These are phyloP conservation scores for Dioctria linearis DNA, from an alignment of 2,888 invertebrate genomes.

Conservation along the genomic window DNA sequence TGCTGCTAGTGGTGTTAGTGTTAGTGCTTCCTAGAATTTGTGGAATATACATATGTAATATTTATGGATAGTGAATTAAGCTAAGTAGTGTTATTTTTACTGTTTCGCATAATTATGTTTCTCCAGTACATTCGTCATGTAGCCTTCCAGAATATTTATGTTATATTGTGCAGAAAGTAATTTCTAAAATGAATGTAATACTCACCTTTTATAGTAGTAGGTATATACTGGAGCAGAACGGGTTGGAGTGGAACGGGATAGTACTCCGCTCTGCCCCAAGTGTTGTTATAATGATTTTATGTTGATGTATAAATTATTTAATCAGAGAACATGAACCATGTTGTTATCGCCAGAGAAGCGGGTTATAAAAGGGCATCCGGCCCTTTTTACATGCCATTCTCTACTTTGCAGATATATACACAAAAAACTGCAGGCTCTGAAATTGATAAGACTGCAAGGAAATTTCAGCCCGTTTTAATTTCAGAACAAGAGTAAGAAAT, in stretches of 20 bases:
- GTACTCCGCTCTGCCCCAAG: neutral
- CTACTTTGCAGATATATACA: neutral
- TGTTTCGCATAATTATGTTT: neutral
- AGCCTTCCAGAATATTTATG: neutral
- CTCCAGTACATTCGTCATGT: neutral
- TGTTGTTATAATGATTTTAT: neutral
- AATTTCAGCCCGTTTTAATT: too few relatives aligned
- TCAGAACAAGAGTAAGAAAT: too few relatives aligned
- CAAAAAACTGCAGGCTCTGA: neutral
- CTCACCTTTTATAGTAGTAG: neutral
- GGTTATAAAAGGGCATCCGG: neutral
- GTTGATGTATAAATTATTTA: neutral
- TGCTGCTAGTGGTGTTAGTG: too few relatives aligned
- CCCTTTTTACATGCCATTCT: neutral
- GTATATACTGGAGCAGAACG: neutral
- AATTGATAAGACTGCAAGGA: too few relatives aligned
- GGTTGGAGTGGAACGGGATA: neutral
- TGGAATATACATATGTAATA: neutral
- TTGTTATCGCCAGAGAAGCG: neutral
- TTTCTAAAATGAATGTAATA: neutral
- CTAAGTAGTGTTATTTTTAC: neutral
- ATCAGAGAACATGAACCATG: neutral
- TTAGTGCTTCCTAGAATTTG: too few relatives aligned
- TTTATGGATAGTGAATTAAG: neutral
- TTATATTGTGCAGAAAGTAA: constrained; percentile 2